These are phyloP conservation scores for Fragum fragum DNA, from an alignment of 2,888 invertebrate species.

Conservation along the genomic window DNA sequence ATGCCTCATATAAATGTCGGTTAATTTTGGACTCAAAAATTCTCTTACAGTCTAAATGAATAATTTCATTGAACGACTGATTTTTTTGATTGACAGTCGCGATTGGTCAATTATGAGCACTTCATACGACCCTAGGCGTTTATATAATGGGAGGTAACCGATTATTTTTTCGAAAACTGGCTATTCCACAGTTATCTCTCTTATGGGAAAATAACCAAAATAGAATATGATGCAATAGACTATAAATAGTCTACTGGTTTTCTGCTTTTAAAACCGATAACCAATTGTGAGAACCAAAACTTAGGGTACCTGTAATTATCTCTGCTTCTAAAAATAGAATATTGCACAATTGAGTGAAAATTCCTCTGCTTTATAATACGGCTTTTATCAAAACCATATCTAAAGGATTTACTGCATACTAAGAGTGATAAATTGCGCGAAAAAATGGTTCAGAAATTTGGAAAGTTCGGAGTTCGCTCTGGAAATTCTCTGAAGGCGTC, in stretches of 20 bases:
- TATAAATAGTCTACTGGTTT: conserved; percentile 17
- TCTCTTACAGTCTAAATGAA: too few species aligned
- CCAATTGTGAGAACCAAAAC: too few species aligned
- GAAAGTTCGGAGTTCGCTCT: conserved; percentile 74
- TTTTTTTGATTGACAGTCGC: too few species aligned
- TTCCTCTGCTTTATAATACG: neutral
- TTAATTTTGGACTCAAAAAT: too few species aligned
- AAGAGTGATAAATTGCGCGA: neutral
- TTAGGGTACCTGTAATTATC: neutral
- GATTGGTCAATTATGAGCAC: too few species aligned
- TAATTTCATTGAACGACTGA: too few species aligned
- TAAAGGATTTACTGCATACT: too few species aligned
- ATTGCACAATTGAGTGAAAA: conserved; percentile 27
- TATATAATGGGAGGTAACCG: neutral
- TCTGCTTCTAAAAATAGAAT: neutral
- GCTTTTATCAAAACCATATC: neutral
- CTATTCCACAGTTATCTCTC: neutral
- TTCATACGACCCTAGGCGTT: too few species aligned
- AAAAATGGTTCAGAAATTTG: conserved; percentile 74
- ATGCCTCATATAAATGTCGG: too few species aligned
- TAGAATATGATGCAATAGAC: neutral
- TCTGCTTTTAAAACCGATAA: neutral
- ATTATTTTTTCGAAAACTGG: neutral
- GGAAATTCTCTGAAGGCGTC: conserved; percentile 76
- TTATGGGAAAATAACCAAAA: neutral